Base-by-base conservation (phyloP, 2,888 invertebrate species). In the Pammene aurita region DNA sequence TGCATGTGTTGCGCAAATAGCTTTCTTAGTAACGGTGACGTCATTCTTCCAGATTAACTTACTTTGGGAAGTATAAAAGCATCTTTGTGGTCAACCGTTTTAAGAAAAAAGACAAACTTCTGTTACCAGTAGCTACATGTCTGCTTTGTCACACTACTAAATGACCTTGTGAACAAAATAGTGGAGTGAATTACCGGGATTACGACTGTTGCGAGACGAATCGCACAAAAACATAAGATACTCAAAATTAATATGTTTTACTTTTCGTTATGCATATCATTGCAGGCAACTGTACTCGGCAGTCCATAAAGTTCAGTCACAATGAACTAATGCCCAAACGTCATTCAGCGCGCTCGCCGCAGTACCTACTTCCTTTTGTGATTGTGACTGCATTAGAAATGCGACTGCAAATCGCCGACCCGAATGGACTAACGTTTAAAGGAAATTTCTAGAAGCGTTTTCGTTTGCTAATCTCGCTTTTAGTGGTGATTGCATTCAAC, bases 1-100 rank as follows among this genome's bases (percentile, higher is more conserved):
- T 57, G 35, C 63, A 58, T 64, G 63, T 68, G 68, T 67, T 61
- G 52, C 52, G 35, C 61, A 48, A 68, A 68, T 68, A 64, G 63
- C 58, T 52, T 54, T 55, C 64, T 41, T 46, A 5, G 58, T 64
- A 64, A 52, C 55, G 26, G 18, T 58, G 52, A 68, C 58, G 18
- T 68, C 68, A 68, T n/a, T 35, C 38, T 26, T 57, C 46, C 42
- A 60, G 46, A 50, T 50, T 50, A 16, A 60, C 34, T 48, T 48
- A 46, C 61, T 41, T 18, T n/a, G 18, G 52, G 16, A 9, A 10
- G 7, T 10, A 58, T 52, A 38, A 44, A 68, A 48, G 63, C 38
- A 44, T 44, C 60, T 42, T 42, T 58, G 58, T 52, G 46, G 4
- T 50, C 18, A 10, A 10, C 18, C 18, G 0, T 16, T 50, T 10